phyloP scores from a whole-genome alignment of 2,797 vertebrate genomes.

The Danio tinwini region DNA sequence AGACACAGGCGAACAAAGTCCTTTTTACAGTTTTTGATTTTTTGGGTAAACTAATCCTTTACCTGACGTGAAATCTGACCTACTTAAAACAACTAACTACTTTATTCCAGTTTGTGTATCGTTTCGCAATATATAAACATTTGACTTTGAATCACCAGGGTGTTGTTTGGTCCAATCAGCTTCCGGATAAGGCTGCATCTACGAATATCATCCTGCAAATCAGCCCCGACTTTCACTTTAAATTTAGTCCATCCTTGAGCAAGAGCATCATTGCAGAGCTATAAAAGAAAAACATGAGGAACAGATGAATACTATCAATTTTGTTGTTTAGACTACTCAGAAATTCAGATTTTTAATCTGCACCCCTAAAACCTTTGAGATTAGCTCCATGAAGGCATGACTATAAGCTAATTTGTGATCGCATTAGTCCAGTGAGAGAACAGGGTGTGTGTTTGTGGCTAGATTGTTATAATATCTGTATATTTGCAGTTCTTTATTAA shows the following conservation, averaged over 20 bases:
- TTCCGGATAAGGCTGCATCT: conserved; percentile 79
- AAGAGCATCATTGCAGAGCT: conserved; percentile 66
- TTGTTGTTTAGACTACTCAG: not conserved
- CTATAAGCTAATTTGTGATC: too few species aligned
- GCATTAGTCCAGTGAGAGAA: too few species aligned
- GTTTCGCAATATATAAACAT: not conserved
- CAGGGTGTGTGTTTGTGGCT: too few species aligned
- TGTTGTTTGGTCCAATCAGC: conserved; percentile 79
- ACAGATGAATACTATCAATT: not conserved
- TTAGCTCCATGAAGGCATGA: too few species aligned
- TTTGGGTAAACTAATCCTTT: not conserved
- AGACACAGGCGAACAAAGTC: too few species aligned
- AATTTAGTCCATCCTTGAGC: conserved; percentile 78
- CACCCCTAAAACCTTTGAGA: too few species aligned
- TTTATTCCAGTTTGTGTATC: too few species aligned
- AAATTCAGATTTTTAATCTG: too few species aligned
- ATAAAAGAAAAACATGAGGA: conserved; percentile 20
- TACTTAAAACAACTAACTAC: not conserved
- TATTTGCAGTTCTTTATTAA: too few species aligned
- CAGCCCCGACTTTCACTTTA: conserved; percentile 85
- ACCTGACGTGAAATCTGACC: not conserved
- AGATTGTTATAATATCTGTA: too few species aligned
- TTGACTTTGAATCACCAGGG: conserved; percentile 67
- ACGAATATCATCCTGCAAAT: conserved; percentile 80
- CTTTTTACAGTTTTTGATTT: too few species aligned